Percentiles rank a stretch among this genome's conserved stretches.
phyloP scores from a whole-genome alignment of 1,140 invertebrate genomes.

The Trichonephila inaurata region DNA sequence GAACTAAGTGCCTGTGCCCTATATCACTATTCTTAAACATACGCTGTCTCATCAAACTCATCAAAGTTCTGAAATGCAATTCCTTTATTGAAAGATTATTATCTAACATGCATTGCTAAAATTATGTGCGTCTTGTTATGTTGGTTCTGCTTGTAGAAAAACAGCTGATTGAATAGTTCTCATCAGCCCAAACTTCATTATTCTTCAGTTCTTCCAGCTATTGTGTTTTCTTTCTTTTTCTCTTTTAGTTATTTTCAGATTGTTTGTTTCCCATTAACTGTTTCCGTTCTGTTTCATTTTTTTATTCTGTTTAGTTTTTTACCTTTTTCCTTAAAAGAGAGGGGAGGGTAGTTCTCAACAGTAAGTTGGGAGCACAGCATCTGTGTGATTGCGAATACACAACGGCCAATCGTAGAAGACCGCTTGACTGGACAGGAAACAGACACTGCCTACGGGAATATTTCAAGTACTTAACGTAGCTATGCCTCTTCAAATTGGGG shows the following conservation, averaged over 20 bases:
- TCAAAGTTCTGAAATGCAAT: neutral
- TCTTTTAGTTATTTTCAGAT: neutral
- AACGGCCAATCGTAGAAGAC: neutral
- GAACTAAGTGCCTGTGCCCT: neutral
- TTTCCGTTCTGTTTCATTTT: constrained; percentile 29
- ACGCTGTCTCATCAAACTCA: neutral
- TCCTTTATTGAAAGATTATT: neutral
- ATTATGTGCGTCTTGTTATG: neutral
- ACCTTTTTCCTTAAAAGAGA: neutral
- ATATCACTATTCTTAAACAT: neutral
- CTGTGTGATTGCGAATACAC: constrained; percentile 2
- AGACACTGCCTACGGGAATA: neutral
- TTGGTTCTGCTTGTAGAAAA: neutral
- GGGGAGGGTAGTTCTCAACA: neutral
- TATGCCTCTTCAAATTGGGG: neutral
- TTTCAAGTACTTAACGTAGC: neutral
- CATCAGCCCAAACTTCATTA: constrained; percentile 22
- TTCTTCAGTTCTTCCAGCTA: neutral
- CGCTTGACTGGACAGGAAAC: constrained; percentile 33
- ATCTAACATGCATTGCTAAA: neutral
- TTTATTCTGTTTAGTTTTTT: neutral
- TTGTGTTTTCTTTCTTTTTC: neutral
- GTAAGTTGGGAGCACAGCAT: neutral
- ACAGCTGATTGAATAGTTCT: constrained; percentile 37
- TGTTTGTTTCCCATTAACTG: constrained; percentile 35